Evolutionary conservation across 2,888 invertebrate species (phyloP), one percentile per base, ranked within the genome.

Genomic region (Rhorus exstirpatorius): DNA sequence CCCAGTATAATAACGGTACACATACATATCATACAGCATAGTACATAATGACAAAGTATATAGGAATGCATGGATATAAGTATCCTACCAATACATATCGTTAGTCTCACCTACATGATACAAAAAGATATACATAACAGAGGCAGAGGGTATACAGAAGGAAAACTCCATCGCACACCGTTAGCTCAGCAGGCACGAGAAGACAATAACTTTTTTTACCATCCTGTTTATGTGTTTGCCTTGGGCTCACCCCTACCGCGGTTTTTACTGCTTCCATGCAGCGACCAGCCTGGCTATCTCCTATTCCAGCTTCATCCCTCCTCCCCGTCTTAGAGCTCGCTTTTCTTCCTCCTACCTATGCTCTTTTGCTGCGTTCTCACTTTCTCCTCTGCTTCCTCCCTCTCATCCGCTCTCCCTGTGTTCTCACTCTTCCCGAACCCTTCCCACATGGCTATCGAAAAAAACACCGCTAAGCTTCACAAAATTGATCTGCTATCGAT

Each of bases 151-250:
- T 6, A 55, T 63, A n/a, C n/a, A 24, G 67, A 67, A 60, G 60
- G 21, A 79, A 72, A 72, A 79, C 65, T 79, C 65, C 79, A 72
- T 79, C 72, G 60, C 58, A 65, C 65, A 65, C 72, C 72, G 79
- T 79, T 72, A 60, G 51, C 60, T 46, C 17, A 24, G 31, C 79
- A 10, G 41, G 14, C 58, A 44, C 49, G 41, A 58, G 49, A 46
- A 83, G 84, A 85, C 86, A 83, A 84, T 85, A 84, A 88, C 84
- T 83, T 85, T 83, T 79, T 87, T 86, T 86, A 81, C 81, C 75
- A 79, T 70, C 72, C 58, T 49, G 81, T 70, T 75, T 84, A 85
- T 83, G 83, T 84, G 76, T 84, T 83, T 75, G 80, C 77, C 68
- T 77, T 71, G 70, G 70, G 70, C 75, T 79, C 72, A 17, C 17